These are phyloP conservation scores for Paramisgurnus dabryanus DNA, from an alignment of 2,113 vertebrate species.

Conservation along the genomic window DNA sequence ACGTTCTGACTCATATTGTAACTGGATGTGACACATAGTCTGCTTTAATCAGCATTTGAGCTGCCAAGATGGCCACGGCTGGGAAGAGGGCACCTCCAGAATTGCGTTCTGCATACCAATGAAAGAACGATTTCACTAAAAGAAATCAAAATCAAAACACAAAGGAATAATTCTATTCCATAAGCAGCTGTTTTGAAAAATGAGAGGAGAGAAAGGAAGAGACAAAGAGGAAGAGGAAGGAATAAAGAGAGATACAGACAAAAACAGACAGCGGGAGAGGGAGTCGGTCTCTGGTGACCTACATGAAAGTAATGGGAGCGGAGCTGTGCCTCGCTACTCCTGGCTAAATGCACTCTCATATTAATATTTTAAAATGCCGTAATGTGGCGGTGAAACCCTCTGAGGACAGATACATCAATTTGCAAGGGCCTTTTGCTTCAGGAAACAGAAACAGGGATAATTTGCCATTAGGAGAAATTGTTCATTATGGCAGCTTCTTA, in stretches of 20 bases:
- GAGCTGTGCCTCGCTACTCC: slow-evolving; percentile 87
- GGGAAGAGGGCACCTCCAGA: slow-evolving; percentile 28
- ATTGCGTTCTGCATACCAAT: neutral
- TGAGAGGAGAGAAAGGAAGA: neutral
- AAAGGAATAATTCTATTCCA: slow-evolving; percentile 11
- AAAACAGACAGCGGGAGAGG: slow-evolving; percentile 42
- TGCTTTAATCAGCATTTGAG: slow-evolving; percentile 65
- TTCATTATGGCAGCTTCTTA: slow-evolving; percentile 87
- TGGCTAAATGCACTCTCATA: slow-evolving; percentile 99
- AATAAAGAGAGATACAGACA: slow-evolving; percentile 26
- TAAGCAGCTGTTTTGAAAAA: neutral
- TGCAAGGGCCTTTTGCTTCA: slow-evolving; percentile 87
- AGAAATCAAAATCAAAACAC: slow-evolving; percentile 1
- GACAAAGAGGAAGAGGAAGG: neutral
- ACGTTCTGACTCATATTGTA: slow-evolving; percentile 79
- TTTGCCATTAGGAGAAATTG: slow-evolving; percentile 91
- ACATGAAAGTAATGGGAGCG: slow-evolving; percentile 89
- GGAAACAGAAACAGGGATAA: slow-evolving; percentile 91
- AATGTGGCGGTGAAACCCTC: slow-evolving; percentile 93
- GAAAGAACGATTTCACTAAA: neutral
- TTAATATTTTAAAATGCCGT: slow-evolving; percentile 99
- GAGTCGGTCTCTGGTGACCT: slow-evolving; percentile 91
- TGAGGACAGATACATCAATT: slow-evolving; percentile 98
- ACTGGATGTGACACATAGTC: slow-evolving; percentile 90
- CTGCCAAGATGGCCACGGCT: slow-evolving; percentile 21